phyloP scores from a whole-genome alignment of 1,140 invertebrate species.

The Pseudachorutes palmiensis region DNA sequence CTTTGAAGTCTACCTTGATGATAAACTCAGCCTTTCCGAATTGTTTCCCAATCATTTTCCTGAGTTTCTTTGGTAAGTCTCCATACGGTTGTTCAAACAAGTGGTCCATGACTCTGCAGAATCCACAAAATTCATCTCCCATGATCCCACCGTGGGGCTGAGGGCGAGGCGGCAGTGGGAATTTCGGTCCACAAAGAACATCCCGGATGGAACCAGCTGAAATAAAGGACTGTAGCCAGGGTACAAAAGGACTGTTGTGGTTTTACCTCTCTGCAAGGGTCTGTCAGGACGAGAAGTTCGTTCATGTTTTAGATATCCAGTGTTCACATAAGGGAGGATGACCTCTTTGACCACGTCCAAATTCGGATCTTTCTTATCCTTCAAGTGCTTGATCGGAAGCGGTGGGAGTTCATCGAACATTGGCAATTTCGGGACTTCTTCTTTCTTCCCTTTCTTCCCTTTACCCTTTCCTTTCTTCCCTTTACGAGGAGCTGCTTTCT shows the following conservation, averaged over 20 bases:
- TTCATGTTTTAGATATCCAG: slow-evolving; percentile 2
- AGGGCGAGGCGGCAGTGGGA: slow-evolving; percentile 32
- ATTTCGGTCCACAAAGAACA: slow-evolving; percentile 29
- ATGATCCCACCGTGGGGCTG: slow-evolving; percentile 35
- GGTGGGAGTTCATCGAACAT: slow-evolving; percentile 18
- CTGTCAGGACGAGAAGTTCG: slow-evolving; percentile 9
- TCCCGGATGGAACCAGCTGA: slow-evolving; percentile 29
- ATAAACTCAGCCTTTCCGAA: slow-evolving; percentile 35
- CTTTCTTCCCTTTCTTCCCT: slow-evolving; percentile 22
- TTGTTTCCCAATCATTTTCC: slow-evolving; percentile 26
- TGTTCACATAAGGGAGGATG: slow-evolving; percentile 13
- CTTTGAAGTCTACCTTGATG: slow-evolving; percentile 19
- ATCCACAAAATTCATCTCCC: slow-evolving; percentile 26
- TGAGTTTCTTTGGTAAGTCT: slow-evolving; percentile 33
- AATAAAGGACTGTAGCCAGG: not conserved
- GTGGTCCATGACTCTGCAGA: slow-evolving; percentile 19
- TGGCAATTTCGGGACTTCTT: slow-evolving; percentile 22
- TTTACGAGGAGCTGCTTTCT: slow-evolving; percentile 1
- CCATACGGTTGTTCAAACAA: slow-evolving; percentile 24
- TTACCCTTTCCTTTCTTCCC: too few relatives aligned
- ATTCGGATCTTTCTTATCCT: not conserved
- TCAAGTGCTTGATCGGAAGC: not conserved
- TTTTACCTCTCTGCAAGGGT: not conserved
- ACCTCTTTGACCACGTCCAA: not conserved
- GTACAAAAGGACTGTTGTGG: not conserved